These are phyloP conservation scores for Drosophila triauraria DNA, from an alignment of 1,140 invertebrate genomes.

Conservation along the genomic window DNA sequence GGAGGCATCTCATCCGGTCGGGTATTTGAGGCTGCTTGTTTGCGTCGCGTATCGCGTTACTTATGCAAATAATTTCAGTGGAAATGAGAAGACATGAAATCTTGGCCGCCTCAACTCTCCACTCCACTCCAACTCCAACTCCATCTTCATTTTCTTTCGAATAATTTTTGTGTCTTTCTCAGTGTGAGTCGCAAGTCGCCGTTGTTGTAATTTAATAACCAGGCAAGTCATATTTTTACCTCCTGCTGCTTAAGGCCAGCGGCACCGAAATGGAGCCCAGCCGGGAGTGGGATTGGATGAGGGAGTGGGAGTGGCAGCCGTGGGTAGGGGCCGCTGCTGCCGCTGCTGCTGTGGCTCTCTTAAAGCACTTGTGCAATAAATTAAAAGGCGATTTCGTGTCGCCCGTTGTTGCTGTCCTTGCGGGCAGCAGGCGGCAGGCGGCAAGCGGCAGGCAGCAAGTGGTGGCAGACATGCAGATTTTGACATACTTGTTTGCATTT, in stretches of 20 bases:
- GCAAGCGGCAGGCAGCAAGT: slow-evolving; percentile 64
- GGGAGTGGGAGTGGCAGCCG: slow-evolving; percentile 41
- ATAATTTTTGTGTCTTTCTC: slow-evolving; percentile 81
- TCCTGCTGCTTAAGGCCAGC: slow-evolving; percentile 72
- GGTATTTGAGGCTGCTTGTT: slow-evolving; percentile 54
- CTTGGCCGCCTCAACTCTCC: slow-evolving; percentile 8
- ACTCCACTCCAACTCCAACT: too few species aligned
- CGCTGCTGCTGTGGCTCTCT: slow-evolving; percentile 54
- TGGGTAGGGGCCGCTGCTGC: slow-evolving; percentile 22
- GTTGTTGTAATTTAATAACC: slow-evolving; percentile 82
- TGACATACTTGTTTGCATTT: slow-evolving; percentile 84
- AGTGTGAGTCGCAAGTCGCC: slow-evolving; percentile 66
- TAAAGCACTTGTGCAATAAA: slow-evolving; percentile 83
- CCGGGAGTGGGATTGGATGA: slow-evolving; percentile 28
- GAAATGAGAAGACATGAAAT: slow-evolving; percentile 73
- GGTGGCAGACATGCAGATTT: slow-evolving; percentile 83
- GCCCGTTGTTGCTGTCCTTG: slow-evolving; percentile 56
- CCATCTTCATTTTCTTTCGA: slow-evolving; percentile 37
- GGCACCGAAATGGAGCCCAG: slow-evolving; percentile 39
- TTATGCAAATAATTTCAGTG: slow-evolving; percentile 83
- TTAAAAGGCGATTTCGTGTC: slow-evolving; percentile 81
- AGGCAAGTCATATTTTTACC: slow-evolving; percentile 75
- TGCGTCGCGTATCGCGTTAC: slow-evolving; percentile 76
- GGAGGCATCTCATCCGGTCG: slow-evolving; percentile 62
- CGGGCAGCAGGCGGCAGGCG: too few species aligned